Evolutionary conservation across 35 echinoderm and acorn worm genomes (phyloP), one percentile per base, ranked within the genome.

Genomic region (Eucidaris tribuloides): DNA sequence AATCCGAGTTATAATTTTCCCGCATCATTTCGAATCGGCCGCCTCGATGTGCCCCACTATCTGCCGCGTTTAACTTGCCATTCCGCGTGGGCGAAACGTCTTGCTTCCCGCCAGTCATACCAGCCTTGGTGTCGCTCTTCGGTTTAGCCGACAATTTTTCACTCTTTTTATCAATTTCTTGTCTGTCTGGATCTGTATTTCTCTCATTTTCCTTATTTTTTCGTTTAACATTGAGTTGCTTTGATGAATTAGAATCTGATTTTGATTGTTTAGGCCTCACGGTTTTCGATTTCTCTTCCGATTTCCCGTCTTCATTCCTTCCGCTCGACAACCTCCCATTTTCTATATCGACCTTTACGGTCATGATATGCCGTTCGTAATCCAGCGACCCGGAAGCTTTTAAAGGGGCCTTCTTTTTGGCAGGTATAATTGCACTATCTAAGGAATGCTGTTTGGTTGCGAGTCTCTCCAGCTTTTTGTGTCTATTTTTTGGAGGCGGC

Each of bases 311-410:
- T 38, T 18, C 31, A 37, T 30, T 70, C 64, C 13, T 78, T 14
- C 2, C 3, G 28, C 11, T 46, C 28, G 37, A 15, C 5, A 81
- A 60, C 4, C 46, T 57, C 5, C 58, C 59, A 17, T 88, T 86
- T 81, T 88, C 85, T 27, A 88, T 63, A 14, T 88, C 85, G 40
- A 68, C 85, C 30, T 81, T 45, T 4, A 88, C 46, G 31, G 85
- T 88, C 27, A 74, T 36, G 14, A 25, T 74, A 74, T 74, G 38
- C 24, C 37, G 28, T 17, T 27, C 9, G 11, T 74, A 40, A 74
- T 74, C 68, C 18, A 6, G 37, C 14, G 68, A 74, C 2, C 68
- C 9, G 15, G 68, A 74, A 1, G 68, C 38, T 44, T 42, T 24
- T 7, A 74, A 17, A 7, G 68, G 68, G 6, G 34, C 14, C 23